These are phyloP conservation scores for Drosophila jambulina DNA, from an alignment of 1,140 invertebrate genomes.

Conservation along the genomic window DNA sequence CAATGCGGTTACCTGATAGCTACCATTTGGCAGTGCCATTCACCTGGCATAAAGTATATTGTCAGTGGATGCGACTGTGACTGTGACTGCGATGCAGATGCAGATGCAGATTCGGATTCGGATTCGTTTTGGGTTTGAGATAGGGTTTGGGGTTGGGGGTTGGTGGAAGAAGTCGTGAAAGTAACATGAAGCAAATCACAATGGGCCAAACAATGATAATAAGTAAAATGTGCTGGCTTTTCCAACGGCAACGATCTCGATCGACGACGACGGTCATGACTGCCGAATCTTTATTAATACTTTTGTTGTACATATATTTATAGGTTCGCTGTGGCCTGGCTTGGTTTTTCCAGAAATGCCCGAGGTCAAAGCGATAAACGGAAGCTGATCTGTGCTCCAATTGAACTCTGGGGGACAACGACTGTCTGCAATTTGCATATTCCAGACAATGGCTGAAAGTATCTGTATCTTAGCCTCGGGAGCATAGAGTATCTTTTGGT, in stretches of 20 bases:
- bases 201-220: conserved; percentile 68
- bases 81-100: conserved; percentile 8
- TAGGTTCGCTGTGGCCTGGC: conserved; percentile 8
- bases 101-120: conserved; percentile 10
- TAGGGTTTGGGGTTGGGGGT: not conserved
- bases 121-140: not conserved
- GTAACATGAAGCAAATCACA: conserved; percentile 69
- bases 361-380: conserved; percentile 70
- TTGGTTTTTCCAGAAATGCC: conserved; percentile 40
- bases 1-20: conserved; percentile 67
- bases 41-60: conserved; percentile 65
- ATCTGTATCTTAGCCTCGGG: conserved; percentile 2
- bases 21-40: conserved; percentile 62
- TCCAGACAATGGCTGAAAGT: conserved; percentile 59
- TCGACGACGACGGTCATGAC: conserved; percentile 63
- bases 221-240: conserved; percentile 62
- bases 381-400: conserved; percentile 52
- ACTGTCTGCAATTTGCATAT: conserved; percentile 73
- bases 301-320: conserved; percentile 41
- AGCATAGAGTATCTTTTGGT: conserved; percentile 7
- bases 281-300: conserved; percentile 73
- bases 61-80: conserved; percentile 28
- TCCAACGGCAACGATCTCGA: conserved; percentile 13
- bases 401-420: conserved; percentile 33
- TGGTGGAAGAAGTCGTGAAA: conserved; percentile 67